A percentile compares a stretch with the other conserved stretches of the same genome.
Conservation (phyloP, 2,113 vertebrate species). For the Eolophus roseicapilla region DNA sequence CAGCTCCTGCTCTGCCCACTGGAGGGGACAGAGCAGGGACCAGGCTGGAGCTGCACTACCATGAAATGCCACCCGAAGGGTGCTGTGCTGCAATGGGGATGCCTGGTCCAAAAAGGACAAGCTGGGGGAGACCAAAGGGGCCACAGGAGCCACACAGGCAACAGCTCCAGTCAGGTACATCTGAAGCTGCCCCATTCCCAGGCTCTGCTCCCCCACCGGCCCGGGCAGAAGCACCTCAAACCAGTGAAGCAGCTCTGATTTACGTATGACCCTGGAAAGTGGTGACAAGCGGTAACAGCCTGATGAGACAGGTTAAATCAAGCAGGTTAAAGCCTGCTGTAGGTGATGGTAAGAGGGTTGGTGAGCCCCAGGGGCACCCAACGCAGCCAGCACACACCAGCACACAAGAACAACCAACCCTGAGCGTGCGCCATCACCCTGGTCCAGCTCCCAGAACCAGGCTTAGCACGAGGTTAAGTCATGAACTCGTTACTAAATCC, state of each 20-base stretch:
- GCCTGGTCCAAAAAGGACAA: background rate
- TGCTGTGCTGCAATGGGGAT: background rate
- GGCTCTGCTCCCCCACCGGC: background rate
- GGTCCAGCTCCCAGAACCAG: background rate
- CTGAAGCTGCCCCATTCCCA: fast-evolving
- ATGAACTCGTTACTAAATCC: background rate
- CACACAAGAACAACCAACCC: background rate
- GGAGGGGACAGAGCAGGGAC: background rate
- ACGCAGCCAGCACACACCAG: fast-evolving
- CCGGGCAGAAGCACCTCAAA: background rate
- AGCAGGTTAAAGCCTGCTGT: background rate
- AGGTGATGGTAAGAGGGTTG: background rate
- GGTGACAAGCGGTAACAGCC: background rate
- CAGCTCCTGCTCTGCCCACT: background rate
- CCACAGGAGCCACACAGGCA: background rate
- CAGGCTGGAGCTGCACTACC: background rate
- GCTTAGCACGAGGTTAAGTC: background rate
- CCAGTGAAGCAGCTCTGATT: background rate
- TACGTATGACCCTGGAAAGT: fast-evolving
- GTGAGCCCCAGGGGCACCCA: background rate
- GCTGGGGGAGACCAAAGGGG: background rate
- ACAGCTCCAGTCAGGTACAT: background rate
- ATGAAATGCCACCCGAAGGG: background rate
- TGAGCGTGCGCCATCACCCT: background rate
- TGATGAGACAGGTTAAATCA: background rate